A percentile compares a stretch with the other conserved stretches of the same genome.
Evolutionary conservation across 2,888 invertebrate species (phyloP).

Genomic region (Sthenelais limicola): DNA sequence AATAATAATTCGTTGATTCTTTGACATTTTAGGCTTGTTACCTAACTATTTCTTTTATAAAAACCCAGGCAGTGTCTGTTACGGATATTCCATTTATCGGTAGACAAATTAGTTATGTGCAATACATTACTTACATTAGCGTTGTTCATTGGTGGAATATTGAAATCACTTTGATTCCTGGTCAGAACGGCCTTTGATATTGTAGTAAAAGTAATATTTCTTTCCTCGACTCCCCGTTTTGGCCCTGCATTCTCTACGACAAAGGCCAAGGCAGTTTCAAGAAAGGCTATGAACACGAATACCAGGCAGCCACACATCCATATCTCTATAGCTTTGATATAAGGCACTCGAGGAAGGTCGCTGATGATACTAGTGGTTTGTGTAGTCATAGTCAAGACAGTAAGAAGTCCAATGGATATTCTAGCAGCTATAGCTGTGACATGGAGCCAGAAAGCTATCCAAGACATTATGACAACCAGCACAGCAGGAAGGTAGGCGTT

Average conservation of each 20-base stretch:
- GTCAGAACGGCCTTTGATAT: background rate
- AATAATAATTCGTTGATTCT: too few species aligned
- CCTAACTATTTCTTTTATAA: too few species aligned
- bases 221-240: too few species aligned
- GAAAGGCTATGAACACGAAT: conserved; percentile 15
- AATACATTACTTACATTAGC: too few species aligned
- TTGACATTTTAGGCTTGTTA: too few species aligned
- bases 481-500: conserved; percentile 52
- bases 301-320: conserved; percentile 24
- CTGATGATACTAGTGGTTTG: conserved; percentile 9
- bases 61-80: too few species aligned
- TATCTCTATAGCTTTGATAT: conserved; percentile 20
- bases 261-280: background rate
- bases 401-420: conserved; percentile 50
- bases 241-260: background rate
- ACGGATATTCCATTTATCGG: too few species aligned
- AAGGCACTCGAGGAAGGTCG: background rate
- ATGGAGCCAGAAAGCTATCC: conserved; percentile 56
- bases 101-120: too few species aligned
- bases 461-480: conserved; percentile 54
- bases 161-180: background rate
- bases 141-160: too few species aligned
- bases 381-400: conserved; percentile 20
- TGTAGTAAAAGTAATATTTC: too few species aligned
- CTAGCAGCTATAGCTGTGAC: conserved; percentile 53